phyloP scores from a whole-genome alignment of 2,113 vertebrate genomes.

The Caretta caretta region DNA sequence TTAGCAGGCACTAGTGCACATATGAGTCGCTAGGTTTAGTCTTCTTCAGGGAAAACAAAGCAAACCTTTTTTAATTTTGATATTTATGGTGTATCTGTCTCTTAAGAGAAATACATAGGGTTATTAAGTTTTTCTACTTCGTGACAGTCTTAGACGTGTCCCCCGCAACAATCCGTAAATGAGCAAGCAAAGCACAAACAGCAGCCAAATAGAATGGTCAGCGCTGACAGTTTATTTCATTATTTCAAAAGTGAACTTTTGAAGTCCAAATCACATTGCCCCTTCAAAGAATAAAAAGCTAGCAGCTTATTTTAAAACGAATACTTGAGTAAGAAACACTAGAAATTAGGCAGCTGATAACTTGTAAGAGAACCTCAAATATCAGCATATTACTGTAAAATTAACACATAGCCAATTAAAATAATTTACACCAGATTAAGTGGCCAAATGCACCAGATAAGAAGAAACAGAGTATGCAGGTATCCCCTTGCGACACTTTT shows the following conservation, averaged over 20 bases:
- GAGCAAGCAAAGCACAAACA: neutral
- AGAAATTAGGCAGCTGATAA: neutral
- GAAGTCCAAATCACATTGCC: neutral
- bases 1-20: neutral
- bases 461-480: neutral
- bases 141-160: neutral
- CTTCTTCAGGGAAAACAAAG: neutral
- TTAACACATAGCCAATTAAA: neutral
- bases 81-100: neutral
- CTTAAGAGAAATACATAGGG: neutral
- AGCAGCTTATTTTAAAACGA: neutral
- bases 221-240: neutral
- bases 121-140: neutral
- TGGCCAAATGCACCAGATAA: neutral
- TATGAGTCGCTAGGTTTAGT: neutral
- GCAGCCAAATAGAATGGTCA: neutral
- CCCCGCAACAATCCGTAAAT: neutral
- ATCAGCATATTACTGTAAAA: neutral
- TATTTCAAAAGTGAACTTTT: neutral
- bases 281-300: neutral
- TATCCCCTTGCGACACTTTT: neutral
- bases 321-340: neutral
- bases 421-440: neutral
- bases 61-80: neutral
- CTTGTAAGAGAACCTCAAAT: neutral